phyloP scores from a whole-genome alignment of 2,113 vertebrate genomes.

The Lutjanus erythropterus region DNA sequence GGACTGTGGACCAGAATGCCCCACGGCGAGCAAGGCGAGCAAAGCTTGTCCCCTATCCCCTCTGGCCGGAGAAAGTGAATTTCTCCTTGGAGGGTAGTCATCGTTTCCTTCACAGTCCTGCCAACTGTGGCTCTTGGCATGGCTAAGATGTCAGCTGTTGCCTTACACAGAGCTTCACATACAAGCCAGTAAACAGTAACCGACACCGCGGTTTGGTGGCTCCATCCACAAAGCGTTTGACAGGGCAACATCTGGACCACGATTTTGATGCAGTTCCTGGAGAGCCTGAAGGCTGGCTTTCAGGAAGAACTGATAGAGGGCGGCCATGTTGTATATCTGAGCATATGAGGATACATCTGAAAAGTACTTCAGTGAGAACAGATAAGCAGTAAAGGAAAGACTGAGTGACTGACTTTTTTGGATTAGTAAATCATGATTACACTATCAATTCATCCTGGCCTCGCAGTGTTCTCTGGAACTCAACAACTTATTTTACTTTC shows the following conservation, averaged over 20 bases:
- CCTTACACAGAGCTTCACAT: conserved; percentile 18
- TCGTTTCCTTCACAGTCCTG: conserved; percentile 30
- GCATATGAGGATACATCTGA: no score
- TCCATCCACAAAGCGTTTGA: conserved; percentile 4
- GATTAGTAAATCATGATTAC: no score
- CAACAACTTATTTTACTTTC: no score
- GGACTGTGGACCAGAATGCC: conserved; percentile 28
- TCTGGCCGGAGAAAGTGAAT: conserved; percentile 24
- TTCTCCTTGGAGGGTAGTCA: conserved; percentile 22
- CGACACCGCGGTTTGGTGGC: conserved; percentile 16
- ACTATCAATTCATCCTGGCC: no score
- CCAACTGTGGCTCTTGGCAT: conserved; percentile 45
- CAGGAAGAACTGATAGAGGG: neutral
- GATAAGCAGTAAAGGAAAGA: neutral
- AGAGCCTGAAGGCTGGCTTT: neutral
- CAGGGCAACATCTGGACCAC: conserved; percentile 24
- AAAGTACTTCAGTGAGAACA: neutral
- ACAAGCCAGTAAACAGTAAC: conserved; percentile 20
- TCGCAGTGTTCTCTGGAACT: no score
- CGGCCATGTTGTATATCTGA: neutral
- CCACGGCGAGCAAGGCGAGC: conserved; percentile 4
- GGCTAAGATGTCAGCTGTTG: conserved; percentile 26
- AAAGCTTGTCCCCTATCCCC: conserved; percentile 21
- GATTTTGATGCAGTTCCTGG: conserved; percentile 1
- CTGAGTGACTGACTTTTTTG: no score